Evolutionary conservation across 2,113 vertebrate genomes (phyloP).

Genomic region (Telmatochromis brichardi): DNA sequence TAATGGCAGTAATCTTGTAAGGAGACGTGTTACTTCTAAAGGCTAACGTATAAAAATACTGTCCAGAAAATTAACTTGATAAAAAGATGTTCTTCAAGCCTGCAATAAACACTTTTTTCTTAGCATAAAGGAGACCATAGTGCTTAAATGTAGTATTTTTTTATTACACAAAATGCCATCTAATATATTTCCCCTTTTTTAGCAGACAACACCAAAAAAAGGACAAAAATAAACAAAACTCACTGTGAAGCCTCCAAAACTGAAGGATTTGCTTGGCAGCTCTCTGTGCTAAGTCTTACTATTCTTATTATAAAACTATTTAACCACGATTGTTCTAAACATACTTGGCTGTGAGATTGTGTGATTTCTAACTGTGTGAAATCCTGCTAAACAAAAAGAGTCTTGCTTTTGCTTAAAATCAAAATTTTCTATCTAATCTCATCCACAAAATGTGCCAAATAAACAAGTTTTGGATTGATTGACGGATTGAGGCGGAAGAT

Average conservation of each 20-base stretch:
- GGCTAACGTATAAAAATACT: background rate
- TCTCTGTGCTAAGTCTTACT: background rate
- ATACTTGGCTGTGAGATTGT: background rate
- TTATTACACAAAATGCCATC: background rate
- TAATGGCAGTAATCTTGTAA: background rate
- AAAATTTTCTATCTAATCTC: background rate
- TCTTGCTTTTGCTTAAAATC: background rate
- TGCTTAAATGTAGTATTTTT: background rate
- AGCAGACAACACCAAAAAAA: background rate
- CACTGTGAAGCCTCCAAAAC: background rate
- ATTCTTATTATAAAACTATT: background rate
- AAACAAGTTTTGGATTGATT: slow-evolving; percentile 34
- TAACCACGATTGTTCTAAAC: background rate
- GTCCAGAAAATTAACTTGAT: accelerated
- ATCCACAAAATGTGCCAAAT: background rate
- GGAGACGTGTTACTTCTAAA: background rate
- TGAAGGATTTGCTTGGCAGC: background rate
- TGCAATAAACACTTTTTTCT: background rate
- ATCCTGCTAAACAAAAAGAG: background rate
- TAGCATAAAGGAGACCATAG: background rate
- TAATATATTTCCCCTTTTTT: background rate
- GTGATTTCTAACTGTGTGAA: background rate
- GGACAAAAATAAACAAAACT: background rate
- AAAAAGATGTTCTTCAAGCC: background rate
- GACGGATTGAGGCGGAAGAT: slow-evolving; percentile 18